Percentiles rank a stretch among this genome's conserved stretches.
phyloP scores from a whole-genome alignment of 1,140 invertebrate genomes.

The Ganaspis sp. region DNA sequence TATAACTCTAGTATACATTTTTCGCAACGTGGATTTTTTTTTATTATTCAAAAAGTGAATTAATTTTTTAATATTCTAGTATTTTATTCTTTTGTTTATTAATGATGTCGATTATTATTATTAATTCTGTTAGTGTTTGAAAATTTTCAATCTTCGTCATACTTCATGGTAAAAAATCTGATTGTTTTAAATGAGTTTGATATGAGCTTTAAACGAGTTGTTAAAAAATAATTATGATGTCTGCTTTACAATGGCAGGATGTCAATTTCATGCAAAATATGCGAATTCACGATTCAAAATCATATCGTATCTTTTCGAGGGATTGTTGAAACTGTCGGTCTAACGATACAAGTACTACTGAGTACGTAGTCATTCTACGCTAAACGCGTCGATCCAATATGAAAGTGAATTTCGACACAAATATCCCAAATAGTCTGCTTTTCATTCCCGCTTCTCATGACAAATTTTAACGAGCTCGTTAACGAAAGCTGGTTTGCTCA shows the following conservation, averaged over 20 bases:
- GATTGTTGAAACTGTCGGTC: neutral
- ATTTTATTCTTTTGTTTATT: too few relatives aligned
- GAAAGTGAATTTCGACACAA: conserved; percentile 52
- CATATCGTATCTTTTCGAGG: conserved; percentile 1
- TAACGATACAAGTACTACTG: neutral
- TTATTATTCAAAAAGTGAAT: too few relatives aligned
- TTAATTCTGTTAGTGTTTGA: too few relatives aligned
- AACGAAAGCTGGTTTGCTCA: conserved; percentile 52
- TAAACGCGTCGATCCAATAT: conserved; percentile 46
- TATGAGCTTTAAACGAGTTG: too few relatives aligned
- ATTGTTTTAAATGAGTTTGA: too few relatives aligned
- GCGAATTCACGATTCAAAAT: conserved; percentile 41
- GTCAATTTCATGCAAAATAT: conserved; percentile 41
- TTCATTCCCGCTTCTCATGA: conserved; percentile 55
- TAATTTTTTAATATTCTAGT: too few relatives aligned
- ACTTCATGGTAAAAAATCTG: too few relatives aligned
- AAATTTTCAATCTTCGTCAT: too few relatives aligned
- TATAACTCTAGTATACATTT: conserved; percentile 38
- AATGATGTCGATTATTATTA: too few relatives aligned
- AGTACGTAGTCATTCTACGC: conserved; percentile 31
- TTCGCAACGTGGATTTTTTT: too few relatives aligned
- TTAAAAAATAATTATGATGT: conserved; percentile 46
- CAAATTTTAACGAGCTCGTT: conserved; percentile 62
- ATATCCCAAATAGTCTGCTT: conserved; percentile 57
- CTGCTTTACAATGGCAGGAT: conserved; percentile 39